A percentile compares a stretch with the other conserved stretches of the same genome.
phyloP scores from a whole-genome alignment of 2,113 vertebrate genomes.

The Seriola dumerili region DNA sequence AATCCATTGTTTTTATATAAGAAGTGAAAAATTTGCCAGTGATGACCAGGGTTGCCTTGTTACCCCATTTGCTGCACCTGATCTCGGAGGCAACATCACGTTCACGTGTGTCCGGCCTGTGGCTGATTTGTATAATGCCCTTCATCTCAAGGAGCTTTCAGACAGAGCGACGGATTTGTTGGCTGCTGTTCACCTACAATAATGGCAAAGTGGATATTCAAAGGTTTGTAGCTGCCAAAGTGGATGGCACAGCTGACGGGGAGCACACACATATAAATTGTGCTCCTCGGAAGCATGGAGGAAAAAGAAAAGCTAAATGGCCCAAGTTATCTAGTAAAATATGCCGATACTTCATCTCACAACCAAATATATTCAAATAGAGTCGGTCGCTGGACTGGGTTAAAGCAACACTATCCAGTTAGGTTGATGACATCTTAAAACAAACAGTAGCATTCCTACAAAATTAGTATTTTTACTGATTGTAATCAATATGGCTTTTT shows the following conservation, averaged over 20 bases:
- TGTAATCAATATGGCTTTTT: not conserved
- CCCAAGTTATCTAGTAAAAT: constrained; percentile 36
- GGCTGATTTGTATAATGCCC: not conserved
- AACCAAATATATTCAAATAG: constrained; percentile 67
- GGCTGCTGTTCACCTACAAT: constrained; percentile 34
- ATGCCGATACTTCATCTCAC: constrained; percentile 53
- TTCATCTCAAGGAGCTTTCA: constrained; percentile 40
- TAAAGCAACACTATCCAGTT: not conserved
- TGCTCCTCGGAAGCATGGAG: not conserved
- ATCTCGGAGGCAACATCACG: not conserved
- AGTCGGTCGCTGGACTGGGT: not conserved
- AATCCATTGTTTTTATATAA: not conserved
- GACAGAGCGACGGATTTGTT: not conserved
- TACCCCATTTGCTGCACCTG: not conserved
- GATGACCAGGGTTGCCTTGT: not conserved
- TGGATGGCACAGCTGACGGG: not conserved
- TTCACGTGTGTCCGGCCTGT: constrained; percentile 1
- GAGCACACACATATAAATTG: not conserved
- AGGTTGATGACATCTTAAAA: not conserved
- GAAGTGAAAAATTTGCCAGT: not conserved
- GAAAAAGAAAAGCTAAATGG: not conserved
- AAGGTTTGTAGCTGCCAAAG: constrained; percentile 10
- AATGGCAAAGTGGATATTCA: constrained; percentile 30
- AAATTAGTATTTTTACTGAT: not conserved
- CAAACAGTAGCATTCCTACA: not conserved